Evolutionary conservation across 2,888 invertebrate genomes (phyloP).

Genomic region (Lasioglossum figueresi): DNA sequence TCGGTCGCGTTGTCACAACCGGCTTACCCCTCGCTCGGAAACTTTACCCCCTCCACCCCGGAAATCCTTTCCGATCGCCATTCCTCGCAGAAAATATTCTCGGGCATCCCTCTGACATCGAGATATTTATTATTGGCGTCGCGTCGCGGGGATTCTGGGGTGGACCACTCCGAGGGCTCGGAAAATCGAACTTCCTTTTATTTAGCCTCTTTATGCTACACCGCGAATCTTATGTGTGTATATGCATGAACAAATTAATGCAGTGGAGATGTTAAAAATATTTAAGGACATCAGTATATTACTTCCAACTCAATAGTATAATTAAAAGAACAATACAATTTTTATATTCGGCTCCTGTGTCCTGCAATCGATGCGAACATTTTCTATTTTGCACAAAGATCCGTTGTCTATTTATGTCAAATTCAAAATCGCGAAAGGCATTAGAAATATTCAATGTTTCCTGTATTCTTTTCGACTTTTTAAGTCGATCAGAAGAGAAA

Average conservation of each 20-base stretch:
- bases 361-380: too few species aligned
- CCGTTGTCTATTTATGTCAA: too few species aligned
- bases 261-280: too few species aligned
- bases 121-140: not conserved
- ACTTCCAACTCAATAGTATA: too few species aligned
- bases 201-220: not conserved
- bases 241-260: too few species aligned
- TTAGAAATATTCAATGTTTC: too few species aligned
- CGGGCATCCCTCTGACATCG: not conserved
- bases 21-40: not conserved
- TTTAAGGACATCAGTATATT: too few species aligned
- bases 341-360: too few species aligned
- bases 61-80: slow-evolving; percentile 22
- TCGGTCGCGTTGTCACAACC: slow-evolving; percentile 27
- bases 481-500: too few species aligned
- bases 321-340: too few species aligned
- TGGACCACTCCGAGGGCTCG: not conserved
- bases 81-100: not conserved
- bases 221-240: not conserved
- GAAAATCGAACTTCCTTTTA: not conserved
- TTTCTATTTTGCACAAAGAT: too few species aligned
- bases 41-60: not conserved
- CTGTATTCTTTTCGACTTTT: too few species aligned
- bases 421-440: not conserved
- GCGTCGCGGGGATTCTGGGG: not conserved